These are phyloP conservation scores for Macaca fascicularis DNA, from an alignment of 2,113 vertebrate genomes.

Conservation along the genomic window T2T-MFA8v1.1 NC_088384.1:100811501-100812000, in stretches of 20 bases:
- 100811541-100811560: background rate
- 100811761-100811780: background rate
- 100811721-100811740: accelerated
- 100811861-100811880: background rate
- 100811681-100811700: background rate
- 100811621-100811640: background rate
- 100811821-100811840: background rate
- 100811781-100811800: background rate
- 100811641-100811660: background rate
- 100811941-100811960: background rate
- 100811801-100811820: background rate
- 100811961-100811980: background rate
- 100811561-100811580: background rate
- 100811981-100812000: background rate
- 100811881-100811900: background rate
- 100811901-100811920: background rate
- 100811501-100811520: background rate
- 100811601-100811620: background rate
- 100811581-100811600: background rate
- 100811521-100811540: background rate
- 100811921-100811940: background rate
- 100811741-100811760: background rate
- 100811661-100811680: background rate
- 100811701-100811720: background rate
- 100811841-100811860: background rate